Evolutionary conservation across 92 coral and sea anemone species (phyloP), one percentile per base, ranked within the genome.

Genomic region (Epizoanthus scotinus): DNA sequence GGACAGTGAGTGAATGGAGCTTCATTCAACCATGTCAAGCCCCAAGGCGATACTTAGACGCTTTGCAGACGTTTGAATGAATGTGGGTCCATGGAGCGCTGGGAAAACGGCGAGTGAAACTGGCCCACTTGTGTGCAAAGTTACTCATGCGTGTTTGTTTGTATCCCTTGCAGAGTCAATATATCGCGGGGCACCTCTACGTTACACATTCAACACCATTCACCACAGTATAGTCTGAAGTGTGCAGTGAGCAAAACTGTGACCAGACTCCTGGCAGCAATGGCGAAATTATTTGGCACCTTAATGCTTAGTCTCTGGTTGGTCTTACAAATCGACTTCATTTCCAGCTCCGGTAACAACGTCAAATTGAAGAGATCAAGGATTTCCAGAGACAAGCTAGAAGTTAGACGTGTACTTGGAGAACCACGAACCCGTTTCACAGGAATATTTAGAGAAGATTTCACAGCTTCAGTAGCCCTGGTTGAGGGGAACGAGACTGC

Each of bases 371-470:
- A 40, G 55, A 75, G 81, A 22, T 75, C 81, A 19, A 75, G 78
- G 28, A 63, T 71, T 52, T 61, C 78, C 38, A 71, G 53, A 40
- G 53, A 59, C 15, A 75, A 75, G 44, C 27, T 75, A 4, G 31
- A 75, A 67, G 63, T 75, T 60, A 53, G 59, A 75, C 60, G 61
- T 36, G 54, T 38, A 60, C 81, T 75, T 58, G 67, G 88, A 7
- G 82, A 83, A 69, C 58, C 85, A 18, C 84, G 86, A 25, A 84
- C 88, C 12, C 86, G 82, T 26, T 88, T 84, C 73, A 70, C 82
- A 13, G 91, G 87, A 19, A 57, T 63, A 21, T 54, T 79, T 36
- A 57, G 78, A 15, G 73, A 71, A 56, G 67, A 80, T 8, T 88
- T 84, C 73, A 38, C 77, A 24, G 83, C 87, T 31, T 66, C 77